Percentiles rank a stretch among this genome's conserved stretches.
phyloP scores from a whole-genome alignment of 2,113 vertebrate genomes.

The Ardeotis arabs region DNA sequence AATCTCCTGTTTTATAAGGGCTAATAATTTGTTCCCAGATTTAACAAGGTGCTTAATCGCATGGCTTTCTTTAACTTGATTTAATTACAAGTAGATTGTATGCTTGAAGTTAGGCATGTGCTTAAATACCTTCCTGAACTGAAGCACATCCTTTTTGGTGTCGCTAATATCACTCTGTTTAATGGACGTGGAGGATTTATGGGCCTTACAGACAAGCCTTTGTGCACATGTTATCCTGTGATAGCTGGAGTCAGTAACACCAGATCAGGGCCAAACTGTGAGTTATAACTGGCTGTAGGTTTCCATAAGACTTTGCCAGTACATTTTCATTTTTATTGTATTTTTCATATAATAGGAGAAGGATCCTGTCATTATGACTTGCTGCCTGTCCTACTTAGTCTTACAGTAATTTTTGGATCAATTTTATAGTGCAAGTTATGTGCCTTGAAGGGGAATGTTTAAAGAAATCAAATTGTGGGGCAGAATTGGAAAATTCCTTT shows the following conservation, averaged over 20 bases:
- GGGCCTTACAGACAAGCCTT: neutral
- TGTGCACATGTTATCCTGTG: neutral
- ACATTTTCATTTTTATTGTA: neutral
- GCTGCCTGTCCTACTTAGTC: neutral
- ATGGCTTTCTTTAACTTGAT: neutral
- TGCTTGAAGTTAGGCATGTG: neutral
- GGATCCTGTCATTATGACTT: neutral
- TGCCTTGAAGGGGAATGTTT: neutral
- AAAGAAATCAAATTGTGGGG: neutral
- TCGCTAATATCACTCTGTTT: neutral
- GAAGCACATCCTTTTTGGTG: neutral
- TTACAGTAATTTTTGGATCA: neutral
- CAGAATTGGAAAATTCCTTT: neutral
- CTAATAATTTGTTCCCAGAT: slow-evolving; percentile 28
- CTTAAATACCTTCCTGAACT: neutral
- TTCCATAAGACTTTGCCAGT: neutral
- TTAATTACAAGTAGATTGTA: neutral
- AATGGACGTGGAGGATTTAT: neutral
- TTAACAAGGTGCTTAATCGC: slow-evolving; percentile 47
- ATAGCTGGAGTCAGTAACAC: neutral
- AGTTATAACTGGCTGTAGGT: neutral
- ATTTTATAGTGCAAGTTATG: neutral
- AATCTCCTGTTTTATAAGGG: slow-evolving; percentile 33
- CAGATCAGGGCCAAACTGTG: neutral
- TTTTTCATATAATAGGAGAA: neutral